Conservation (phyloP, 2,888 invertebrate genomes). For the Glyphotaelius pellucidus region DNA sequence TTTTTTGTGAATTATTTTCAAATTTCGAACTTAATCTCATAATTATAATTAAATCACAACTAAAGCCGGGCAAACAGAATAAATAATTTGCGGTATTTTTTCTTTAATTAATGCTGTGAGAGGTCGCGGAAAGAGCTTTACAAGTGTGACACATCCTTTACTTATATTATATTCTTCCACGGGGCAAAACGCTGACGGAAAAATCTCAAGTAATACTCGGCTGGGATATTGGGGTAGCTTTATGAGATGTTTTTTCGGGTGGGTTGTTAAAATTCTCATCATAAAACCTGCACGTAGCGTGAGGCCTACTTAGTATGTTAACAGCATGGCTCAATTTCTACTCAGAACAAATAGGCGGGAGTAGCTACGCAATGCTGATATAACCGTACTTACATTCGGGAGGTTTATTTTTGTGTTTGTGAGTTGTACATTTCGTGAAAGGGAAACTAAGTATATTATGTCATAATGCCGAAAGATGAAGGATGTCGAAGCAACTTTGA, state of each 20-base stretch:
- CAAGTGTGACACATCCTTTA: not conserved
- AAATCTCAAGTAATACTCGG: slow-evolving; percentile 4
- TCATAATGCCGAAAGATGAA: not conserved
- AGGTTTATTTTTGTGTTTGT: not conserved
- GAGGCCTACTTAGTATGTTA: slow-evolving; percentile 12
- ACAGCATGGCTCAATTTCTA: not conserved
- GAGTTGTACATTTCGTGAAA: not conserved
- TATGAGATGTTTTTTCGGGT: slow-evolving; percentile 15
- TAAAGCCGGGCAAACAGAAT: too few relatives aligned
- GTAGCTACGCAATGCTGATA: not conserved
- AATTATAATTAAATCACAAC: too few relatives aligned
- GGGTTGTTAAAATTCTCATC: slow-evolving; percentile 22
- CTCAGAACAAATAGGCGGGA: not conserved
- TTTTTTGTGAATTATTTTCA: too few relatives aligned
- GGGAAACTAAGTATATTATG: too few relatives aligned
- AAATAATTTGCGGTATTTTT: too few relatives aligned
- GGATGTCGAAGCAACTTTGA: not conserved
- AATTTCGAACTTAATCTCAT: too few relatives aligned
- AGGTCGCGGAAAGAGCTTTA: not conserved
- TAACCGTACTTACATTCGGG: not conserved
- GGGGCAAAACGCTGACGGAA: slow-evolving; percentile 11
- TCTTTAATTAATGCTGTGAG: too few relatives aligned
- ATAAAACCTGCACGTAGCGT: slow-evolving; percentile 13
- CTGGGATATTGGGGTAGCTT: slow-evolving; percentile 4
- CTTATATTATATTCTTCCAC: not conserved